phyloP scores from a whole-genome alignment of 2,888 invertebrate genomes.

The Agrotis clavis region DNA sequence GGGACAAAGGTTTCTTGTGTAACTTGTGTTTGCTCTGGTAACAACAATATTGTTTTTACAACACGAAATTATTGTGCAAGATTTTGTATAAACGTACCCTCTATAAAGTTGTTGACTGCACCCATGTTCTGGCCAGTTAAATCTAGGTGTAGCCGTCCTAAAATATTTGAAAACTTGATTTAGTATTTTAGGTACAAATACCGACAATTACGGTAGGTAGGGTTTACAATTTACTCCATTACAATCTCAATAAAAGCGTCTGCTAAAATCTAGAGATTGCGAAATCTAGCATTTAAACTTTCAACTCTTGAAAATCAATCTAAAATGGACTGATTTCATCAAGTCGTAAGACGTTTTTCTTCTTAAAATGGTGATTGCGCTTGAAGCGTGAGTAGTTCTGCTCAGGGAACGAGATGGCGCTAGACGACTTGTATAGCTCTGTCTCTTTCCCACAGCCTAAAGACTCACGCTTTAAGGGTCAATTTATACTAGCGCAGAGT shows the following conservation, averaged over 20 bases:
- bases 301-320: not conserved
- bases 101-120: constrained; percentile 16
- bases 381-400: too few species aligned
- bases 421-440: too few species aligned
- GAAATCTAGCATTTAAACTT: too few species aligned
- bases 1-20: not conserved
- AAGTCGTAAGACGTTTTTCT: not conserved
- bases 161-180: constrained; percentile 23
- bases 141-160: constrained; percentile 17
- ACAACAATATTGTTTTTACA: constrained; percentile 10
- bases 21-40: constrained; percentile 3
- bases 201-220: too few species aligned
- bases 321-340: not conserved
- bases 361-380: too few species aligned
- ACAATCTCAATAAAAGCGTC: too few species aligned
- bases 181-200: not conserved
- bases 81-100: not conserved
- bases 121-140: not conserved
- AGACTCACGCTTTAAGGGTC: too few species aligned
- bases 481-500: too few species aligned
- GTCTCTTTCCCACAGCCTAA: too few species aligned
- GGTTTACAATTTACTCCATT: too few species aligned
- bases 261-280: too few species aligned
- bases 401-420: too few species aligned
- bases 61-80: constrained; percentile 12